Percentiles rank a stretch among this genome's conserved stretches.
Evolutionary conservation across 2,888 invertebrate genomes (phyloP).

Genomic region (Chrysolina oricalcia): DNA sequence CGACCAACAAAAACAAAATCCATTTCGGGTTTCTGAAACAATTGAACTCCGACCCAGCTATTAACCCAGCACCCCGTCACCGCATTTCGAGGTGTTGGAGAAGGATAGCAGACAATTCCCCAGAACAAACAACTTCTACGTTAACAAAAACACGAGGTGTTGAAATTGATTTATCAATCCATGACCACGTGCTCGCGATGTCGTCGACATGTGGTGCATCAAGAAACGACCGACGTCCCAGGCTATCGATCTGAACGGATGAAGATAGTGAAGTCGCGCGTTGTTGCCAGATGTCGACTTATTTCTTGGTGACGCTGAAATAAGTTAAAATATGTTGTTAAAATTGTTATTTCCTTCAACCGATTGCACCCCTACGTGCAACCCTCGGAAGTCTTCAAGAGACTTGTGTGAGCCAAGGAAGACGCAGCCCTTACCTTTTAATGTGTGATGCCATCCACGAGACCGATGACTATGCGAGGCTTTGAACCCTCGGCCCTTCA

Average conservation of each 20-base stretch:
- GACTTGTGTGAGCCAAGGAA: too few relatives aligned
- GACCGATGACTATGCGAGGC: too few relatives aligned
- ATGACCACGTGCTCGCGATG: constrained; percentile 51
- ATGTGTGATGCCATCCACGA: too few relatives aligned
- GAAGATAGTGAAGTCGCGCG: constrained; percentile 6
- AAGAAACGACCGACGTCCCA: constrained; percentile 16
- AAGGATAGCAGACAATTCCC: constrained; percentile 10
- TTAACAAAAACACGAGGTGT: constrained; percentile 50
- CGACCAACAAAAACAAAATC: constrained; percentile 6
- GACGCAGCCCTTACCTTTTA: too few relatives aligned
- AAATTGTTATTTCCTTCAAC: too few relatives aligned
- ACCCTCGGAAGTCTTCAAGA: too few relatives aligned
- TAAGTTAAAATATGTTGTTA: background rate
- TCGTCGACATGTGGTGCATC: constrained; percentile 41
- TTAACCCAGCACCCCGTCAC: constrained; percentile 6
- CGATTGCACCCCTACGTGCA: too few relatives aligned
- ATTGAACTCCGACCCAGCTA: constrained; percentile 10
- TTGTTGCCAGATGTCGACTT: background rate
- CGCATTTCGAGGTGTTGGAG: background rate
- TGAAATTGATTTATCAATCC: constrained; percentile 52
- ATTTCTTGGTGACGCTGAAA: background rate
- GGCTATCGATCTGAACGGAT: constrained; percentile 25
- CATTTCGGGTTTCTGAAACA: constrained; percentile 15
- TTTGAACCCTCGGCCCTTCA: too few relatives aligned
- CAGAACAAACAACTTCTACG: constrained; percentile 41